Evolutionary conservation across 2,888 invertebrate genomes (phyloP).

Genomic region (Stenodera caucasica): DNA sequence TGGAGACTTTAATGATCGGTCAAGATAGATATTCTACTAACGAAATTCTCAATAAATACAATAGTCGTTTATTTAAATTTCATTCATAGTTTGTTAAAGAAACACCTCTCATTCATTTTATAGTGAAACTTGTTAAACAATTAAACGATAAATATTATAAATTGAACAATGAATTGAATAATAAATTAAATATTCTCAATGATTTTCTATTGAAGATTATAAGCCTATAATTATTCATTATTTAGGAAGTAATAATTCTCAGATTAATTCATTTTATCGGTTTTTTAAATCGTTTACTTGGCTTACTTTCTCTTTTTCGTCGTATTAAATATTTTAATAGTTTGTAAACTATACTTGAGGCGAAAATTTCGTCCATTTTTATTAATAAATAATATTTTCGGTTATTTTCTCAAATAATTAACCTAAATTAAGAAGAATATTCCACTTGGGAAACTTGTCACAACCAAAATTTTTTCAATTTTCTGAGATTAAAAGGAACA

Average conservation of each 20-base stretch:
- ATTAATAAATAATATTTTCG: no score
- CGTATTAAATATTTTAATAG: neutral
- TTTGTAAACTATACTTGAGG: neutral
- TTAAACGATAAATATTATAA: conserved; percentile 5
- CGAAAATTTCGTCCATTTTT: no score
- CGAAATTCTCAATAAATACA: neutral
- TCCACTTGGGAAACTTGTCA: no score
- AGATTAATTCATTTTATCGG: neutral
- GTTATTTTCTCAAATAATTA: no score
- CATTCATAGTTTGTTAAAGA: neutral
- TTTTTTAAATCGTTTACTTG: neutral
- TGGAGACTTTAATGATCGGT: conserved; percentile 5
- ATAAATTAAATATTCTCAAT: neutral
- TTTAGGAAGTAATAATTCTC: conserved; percentile 1
- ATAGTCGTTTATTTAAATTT: conserved; percentile 1
- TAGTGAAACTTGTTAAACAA: conserved; percentile 4
- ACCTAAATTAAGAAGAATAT: no score
- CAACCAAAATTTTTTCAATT: no score
- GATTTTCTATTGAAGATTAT: conserved; percentile 1
- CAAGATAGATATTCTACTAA: neutral
- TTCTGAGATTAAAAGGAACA: no score
- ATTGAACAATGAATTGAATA: conserved; percentile 1
- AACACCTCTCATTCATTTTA: conserved; percentile 4
- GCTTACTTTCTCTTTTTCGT: conserved; percentile 7
- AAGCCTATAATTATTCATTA: conserved; percentile 9